Evolutionary conservation across 2,888 invertebrate genomes (phyloP), one percentile per base, ranked within the genome.

Genomic region (Morinoia aosen): DNA sequence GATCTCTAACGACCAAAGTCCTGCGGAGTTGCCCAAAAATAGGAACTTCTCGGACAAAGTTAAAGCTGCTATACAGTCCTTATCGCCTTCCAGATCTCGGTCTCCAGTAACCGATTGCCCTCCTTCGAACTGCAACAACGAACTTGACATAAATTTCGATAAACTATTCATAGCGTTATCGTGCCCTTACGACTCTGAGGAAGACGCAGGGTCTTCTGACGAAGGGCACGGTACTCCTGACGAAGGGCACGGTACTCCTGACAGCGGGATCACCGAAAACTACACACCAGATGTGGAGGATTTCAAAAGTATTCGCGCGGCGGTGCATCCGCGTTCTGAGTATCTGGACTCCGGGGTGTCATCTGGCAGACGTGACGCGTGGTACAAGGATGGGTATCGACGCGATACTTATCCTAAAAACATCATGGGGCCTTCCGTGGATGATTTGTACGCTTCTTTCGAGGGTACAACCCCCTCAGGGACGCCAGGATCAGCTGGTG

Each of bases 81-180:
- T 95, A 33, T 88, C 58, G 90, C 90, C 58, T 25, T 90, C 90
- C 58, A 56, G 39, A 88, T 90, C 39, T 90, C 95, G 33, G 57
- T 90, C 90, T 90, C n/a, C n/a, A 39, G 33, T 25, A 33, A 48
- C 19, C 40, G 19, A 48, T 48, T 48, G 25, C 25, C 88, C 39
- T 25, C 39, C 48, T 19, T 16, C 40, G 8, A 76, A 33, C 76
- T 33, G 25, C 8, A 76, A 76, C 0, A 33, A 76, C 33, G 76
- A 10, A 10, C 76, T 33, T 0, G 25, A 16, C 25, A 19, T 25
- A 0, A 33, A 76, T 76, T 76, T 76, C 76, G 25, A 33, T 33
- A 33, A 76, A 76, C 25, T 76, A 16, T 33, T 76, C 33, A 10
- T 33, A 33, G 76, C 0, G 10, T 25, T 76, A 10, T 76, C 76